A percentile compares a stretch with the other conserved stretches of the same genome.
Conservation (phyloP, 37 sponge, comb jelly and placozoan species). For the Spongilla lacustris region DNA sequence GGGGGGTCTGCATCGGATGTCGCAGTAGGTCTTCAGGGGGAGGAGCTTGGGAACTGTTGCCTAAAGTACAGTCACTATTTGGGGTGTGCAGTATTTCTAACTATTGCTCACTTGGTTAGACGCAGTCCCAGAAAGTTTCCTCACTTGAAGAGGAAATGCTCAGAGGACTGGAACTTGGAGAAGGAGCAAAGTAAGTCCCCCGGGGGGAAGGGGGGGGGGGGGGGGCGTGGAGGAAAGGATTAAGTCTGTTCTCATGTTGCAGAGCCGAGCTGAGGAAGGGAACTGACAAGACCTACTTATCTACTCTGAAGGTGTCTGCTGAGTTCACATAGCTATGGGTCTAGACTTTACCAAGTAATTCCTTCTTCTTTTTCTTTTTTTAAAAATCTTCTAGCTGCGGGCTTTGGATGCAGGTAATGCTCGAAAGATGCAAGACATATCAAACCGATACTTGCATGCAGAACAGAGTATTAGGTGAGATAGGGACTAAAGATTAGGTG, state of each 20-base stretch:
- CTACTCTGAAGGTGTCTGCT: neutral
- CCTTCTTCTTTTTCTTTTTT: too few relatives aligned
- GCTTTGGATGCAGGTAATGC: neutral
- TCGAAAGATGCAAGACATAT: neutral
- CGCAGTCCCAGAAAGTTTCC: neutral
- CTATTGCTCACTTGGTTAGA: neutral
- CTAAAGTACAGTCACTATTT: too few relatives aligned
- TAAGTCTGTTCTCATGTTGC: neutral
- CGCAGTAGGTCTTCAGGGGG: too few relatives aligned
- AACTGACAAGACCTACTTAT: neutral
- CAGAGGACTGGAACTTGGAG: neutral
- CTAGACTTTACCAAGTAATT: neutral
- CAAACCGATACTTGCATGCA: neutral
- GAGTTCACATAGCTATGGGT: neutral
- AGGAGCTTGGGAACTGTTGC: too few relatives aligned
- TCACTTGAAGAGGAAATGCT: neutral
- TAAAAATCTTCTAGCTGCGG: neutral
- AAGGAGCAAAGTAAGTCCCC: neutral
- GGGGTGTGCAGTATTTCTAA: neutral
- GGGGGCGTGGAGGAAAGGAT: too few relatives aligned
- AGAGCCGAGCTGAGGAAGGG: neutral
- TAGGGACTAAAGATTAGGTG: too few relatives aligned
- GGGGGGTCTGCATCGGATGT: too few relatives aligned
- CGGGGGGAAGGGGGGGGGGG: neutral
- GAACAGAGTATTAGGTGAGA: neutral